phyloP scores from a whole-genome alignment of 2,888 invertebrate species.

The Alloplasta piceator region DNA sequence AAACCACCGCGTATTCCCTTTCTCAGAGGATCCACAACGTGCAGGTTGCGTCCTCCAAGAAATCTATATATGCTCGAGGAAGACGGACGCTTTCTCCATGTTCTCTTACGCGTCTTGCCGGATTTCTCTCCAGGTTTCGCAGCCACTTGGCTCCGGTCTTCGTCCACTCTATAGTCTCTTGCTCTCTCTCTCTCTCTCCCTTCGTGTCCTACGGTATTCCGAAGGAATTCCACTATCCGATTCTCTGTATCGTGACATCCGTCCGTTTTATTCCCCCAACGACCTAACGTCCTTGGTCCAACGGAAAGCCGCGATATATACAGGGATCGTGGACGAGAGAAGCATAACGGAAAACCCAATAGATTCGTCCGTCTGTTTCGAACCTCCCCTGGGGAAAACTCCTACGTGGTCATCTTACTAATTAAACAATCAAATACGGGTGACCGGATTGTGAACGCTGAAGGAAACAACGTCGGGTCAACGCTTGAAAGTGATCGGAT shows the following conservation, averaged over 20 bases:
- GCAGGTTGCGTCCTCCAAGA: constrained; percentile 49
- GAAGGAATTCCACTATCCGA: constrained; percentile 12
- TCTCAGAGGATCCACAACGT: constrained; percentile 51
- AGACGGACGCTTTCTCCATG: constrained; percentile 4
- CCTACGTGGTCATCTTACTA: constrained; percentile 81
- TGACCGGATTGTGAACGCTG: constrained; percentile 53
- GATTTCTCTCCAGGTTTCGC: constrained; percentile 19
- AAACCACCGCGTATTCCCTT: constrained; percentile 59
- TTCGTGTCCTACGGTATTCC: background rate
- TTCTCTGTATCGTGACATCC: constrained; percentile 23
- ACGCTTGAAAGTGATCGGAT: constrained; percentile 68
- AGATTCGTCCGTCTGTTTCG: constrained; percentile 1
- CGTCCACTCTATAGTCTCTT: constrained; percentile 12
- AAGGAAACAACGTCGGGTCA: constrained; percentile 62
- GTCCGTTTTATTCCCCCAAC: constrained; percentile 25
- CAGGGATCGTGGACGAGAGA: constrained; percentile 23
- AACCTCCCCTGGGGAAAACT: constrained; percentile 71
- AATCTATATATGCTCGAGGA: constrained; percentile 7
- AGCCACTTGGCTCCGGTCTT: background rate
- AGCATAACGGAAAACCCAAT: constrained; percentile 11
- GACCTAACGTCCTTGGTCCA: constrained; percentile 9
- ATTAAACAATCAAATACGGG: constrained; percentile 84
- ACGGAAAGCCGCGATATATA: background rate
- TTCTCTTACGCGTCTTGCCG: constrained; percentile 2
- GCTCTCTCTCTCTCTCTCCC: background rate